A percentile compares a stretch with the other conserved stretches of the same genome.
These are phyloP conservation scores for Verasper variegatus DNA, from an alignment of 2,113 vertebrate species.

Conservation along the genomic window DNA sequence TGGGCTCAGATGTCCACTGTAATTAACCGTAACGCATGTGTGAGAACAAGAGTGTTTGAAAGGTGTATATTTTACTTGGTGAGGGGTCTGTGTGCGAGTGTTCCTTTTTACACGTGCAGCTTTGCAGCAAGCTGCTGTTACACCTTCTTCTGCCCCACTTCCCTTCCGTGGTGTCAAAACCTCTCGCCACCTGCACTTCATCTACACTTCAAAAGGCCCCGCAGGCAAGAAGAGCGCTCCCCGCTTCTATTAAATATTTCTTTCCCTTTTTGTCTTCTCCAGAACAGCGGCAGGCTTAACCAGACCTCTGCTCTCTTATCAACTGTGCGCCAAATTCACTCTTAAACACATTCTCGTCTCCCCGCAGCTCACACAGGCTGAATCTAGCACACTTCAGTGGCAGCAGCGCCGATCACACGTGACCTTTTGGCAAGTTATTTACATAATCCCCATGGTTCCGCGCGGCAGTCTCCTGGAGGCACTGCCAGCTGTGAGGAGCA, in stretches of 20 bases:
- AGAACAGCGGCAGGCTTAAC: conserved; percentile 42
- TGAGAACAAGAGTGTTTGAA: conserved; percentile 22
- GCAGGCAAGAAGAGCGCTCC: conserved; percentile 48
- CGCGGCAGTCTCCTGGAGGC: conserved; percentile 45
- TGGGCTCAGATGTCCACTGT: conserved; percentile 49
- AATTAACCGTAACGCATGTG: conserved; percentile 58
- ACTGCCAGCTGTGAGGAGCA: conserved; percentile 61
- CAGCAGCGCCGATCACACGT: conserved; percentile 52
- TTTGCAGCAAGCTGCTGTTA: conserved; percentile 57
- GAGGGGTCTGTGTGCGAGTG: conserved; percentile 6
- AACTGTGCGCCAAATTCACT: conserved; percentile 32
- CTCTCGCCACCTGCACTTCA: conserved; percentile 70
- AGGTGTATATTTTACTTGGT: conserved; percentile 46
- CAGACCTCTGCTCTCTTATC: conserved; percentile 41
- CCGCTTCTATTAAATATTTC: conserved; percentile 40
- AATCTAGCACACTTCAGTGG: conserved; percentile 50
- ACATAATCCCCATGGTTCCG: conserved; percentile 75
- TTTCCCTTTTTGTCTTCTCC: conserved; percentile 18
- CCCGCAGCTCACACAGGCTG: conserved; percentile 12
- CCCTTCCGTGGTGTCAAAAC: conserved; percentile 59
- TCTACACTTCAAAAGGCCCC: conserved; percentile 71
- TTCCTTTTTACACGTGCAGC: conserved; percentile 12
- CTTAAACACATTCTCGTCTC: conserved; percentile 18
- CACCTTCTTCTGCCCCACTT: conserved; percentile 39
- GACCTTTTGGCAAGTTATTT: conserved; percentile 72